Conservation (phyloP, 2,888 invertebrate species). For the Macroteleia sp. region DNA sequence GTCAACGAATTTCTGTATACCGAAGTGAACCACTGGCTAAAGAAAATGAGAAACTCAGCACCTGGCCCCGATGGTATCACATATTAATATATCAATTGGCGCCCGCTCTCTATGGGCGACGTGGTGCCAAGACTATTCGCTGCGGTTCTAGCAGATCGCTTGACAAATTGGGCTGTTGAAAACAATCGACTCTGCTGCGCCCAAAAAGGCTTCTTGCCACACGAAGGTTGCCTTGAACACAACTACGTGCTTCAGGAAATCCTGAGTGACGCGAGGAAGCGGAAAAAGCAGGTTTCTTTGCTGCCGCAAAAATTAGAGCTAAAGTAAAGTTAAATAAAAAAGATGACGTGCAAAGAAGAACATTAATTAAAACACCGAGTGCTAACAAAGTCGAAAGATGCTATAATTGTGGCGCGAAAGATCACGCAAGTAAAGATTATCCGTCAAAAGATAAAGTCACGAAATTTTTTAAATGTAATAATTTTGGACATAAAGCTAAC, state of each 20-base stretch:
- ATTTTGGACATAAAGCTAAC: too few relatives aligned
- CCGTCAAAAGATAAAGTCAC: too few relatives aligned
- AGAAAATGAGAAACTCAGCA: constrained; percentile 46
- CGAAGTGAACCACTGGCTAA: constrained; percentile 30
- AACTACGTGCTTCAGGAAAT: constrained; percentile 76
- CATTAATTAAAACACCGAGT: too few relatives aligned
- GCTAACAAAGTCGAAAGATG: too few relatives aligned
- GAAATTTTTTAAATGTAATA: too few relatives aligned
- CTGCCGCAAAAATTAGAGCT: too few relatives aligned
- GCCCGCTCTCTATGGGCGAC: constrained; percentile 71
- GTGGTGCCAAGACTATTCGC: constrained; percentile 53
- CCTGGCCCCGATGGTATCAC: constrained; percentile 51
- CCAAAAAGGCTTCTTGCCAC: constrained; percentile 80
- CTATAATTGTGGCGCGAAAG: too few relatives aligned
- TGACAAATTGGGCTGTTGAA: constrained; percentile 59
- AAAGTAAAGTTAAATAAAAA: too few relatives aligned
- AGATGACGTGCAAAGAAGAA: too few relatives aligned
- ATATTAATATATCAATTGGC: constrained; percentile 72
- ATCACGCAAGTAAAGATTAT: too few relatives aligned
- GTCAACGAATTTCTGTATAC: too few relatives aligned
- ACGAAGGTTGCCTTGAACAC: constrained; percentile 77
- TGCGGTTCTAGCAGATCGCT: constrained; percentile 13
- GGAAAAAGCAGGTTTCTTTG: constrained; percentile 48
- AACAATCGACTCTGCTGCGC: constrained; percentile 68
- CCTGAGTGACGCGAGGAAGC: constrained; percentile 64